These are phyloP conservation scores for Irena cyanogastra DNA, from an alignment of 2,113 vertebrate genomes.

Conservation along the genomic window DNA sequence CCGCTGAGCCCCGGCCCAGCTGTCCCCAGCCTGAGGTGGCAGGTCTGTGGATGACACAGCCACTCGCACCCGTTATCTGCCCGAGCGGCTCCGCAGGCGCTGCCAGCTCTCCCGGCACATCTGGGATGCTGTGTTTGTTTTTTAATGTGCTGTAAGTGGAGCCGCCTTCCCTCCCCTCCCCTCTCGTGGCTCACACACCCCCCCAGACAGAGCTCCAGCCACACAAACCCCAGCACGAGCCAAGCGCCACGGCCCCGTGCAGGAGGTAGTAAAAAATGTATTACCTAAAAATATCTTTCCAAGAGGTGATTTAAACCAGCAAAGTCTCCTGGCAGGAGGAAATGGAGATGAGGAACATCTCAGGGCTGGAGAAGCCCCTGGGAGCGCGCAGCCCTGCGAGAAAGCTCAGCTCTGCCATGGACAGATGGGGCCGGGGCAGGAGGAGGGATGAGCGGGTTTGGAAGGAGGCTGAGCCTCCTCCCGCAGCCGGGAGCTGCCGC, in stretches of 20 bases:
- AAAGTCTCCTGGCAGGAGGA: neutral
- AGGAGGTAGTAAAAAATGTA: constrained; percentile 20
- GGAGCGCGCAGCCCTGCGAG: neutral
- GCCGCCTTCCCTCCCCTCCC: neutral
- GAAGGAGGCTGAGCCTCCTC: neutral
- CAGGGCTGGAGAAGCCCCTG: constrained; percentile 14
- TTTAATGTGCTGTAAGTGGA: neutral
- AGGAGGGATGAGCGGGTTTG: neutral
- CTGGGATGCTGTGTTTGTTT: neutral
- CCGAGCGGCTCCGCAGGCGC: neutral
- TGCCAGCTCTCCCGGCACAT: neutral
- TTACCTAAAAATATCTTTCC: neutral
- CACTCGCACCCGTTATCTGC: neutral
- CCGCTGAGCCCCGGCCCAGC: too few species aligned
- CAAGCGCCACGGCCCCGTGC: neutral
- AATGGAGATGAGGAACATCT: constrained; percentile 14
- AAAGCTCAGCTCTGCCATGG: neutral
- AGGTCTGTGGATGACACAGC: fast-evolving
- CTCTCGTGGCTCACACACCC: neutral
- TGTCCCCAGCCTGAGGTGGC: fast-evolving
- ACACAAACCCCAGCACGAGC: neutral
- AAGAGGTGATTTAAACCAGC: constrained; percentile 3
- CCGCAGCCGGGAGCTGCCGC: neutral
- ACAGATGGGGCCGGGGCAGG: neutral
- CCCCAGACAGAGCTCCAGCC: neutral